Evolutionary conservation across 2,888 invertebrate species (phyloP).

Genomic region (Nephrotoma appendiculata): DNA sequence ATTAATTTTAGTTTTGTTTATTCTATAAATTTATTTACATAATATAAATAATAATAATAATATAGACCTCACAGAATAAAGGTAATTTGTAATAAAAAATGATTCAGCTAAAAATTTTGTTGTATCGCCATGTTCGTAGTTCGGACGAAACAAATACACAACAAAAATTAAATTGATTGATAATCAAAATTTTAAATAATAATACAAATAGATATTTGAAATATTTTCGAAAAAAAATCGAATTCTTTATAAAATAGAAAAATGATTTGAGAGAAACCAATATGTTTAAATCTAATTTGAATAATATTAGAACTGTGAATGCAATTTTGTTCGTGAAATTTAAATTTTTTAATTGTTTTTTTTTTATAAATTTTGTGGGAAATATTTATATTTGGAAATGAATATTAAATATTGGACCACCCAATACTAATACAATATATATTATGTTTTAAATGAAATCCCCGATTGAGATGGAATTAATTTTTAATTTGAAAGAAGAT

Average conservation of each 20-base stretch:
- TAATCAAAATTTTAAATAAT: neutral
- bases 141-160: neutral
- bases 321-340: neutral
- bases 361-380: neutral
- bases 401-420: neutral
- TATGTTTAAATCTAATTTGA: neutral
- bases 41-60: neutral
- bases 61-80: constrained; percentile 13
- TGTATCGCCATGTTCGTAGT: neutral
- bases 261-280: neutral
- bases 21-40: neutral
- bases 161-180: neutral
- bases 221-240: neutral
- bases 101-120: constrained; percentile 11
- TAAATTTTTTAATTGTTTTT: neutral
- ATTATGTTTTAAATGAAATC: neutral
- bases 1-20: neutral
- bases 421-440: neutral
- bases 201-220: neutral
- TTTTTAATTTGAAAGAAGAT: neutral
- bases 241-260: neutral
- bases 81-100: constrained; percentile 15
- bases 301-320: neutral
- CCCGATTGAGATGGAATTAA: neutral
- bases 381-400: neutral